A percentile compares a stretch with the other conserved stretches of the same genome.
phyloP scores from a whole-genome alignment of 2,113 vertebrate species.

The Albula glossodonta region DNA sequence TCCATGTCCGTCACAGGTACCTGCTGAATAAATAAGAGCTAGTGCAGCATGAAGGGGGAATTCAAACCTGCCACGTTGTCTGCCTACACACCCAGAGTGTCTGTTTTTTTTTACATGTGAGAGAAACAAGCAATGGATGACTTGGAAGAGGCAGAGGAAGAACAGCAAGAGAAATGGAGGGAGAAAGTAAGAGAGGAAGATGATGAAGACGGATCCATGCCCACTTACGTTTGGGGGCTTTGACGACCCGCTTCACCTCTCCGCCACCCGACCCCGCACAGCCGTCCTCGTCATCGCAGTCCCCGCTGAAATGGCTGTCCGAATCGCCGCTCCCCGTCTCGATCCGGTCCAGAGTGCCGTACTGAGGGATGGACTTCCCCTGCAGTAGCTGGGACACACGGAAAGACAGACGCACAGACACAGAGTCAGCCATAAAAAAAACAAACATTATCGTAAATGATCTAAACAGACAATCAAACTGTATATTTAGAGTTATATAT shows the following conservation, averaged over 20 bases:
- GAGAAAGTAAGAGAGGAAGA: background rate
- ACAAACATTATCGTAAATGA: background rate
- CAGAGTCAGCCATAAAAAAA: background rate
- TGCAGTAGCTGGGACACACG: constrained; percentile 57
- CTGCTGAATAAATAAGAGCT: background rate
- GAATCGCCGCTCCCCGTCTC: constrained; percentile 54
- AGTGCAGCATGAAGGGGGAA: background rate
- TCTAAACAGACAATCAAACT: background rate
- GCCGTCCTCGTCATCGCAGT: constrained; percentile 72
- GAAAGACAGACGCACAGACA: constrained; percentile 9
- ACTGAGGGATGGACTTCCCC: constrained; percentile 54
- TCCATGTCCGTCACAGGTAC: background rate
- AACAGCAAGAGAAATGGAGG: background rate
- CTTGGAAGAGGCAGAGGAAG: background rate
- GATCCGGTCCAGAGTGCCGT: constrained; percentile 49
- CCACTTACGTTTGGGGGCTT: constrained; percentile 61
- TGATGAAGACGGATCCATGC: background rate
- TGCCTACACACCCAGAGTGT: background rate
- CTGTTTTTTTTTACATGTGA: background rate
- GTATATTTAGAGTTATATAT: no score
- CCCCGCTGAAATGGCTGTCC: constrained; percentile 60
- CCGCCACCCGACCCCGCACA: constrained; percentile 65
- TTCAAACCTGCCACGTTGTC: background rate
- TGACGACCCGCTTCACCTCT: constrained; percentile 55
- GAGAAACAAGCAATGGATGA: background rate